A percentile compares a stretch with the other conserved stretches of the same genome.
Evolutionary conservation across 2,888 invertebrate genomes (phyloP).

Genomic region (Nycteola revayana): DNA sequence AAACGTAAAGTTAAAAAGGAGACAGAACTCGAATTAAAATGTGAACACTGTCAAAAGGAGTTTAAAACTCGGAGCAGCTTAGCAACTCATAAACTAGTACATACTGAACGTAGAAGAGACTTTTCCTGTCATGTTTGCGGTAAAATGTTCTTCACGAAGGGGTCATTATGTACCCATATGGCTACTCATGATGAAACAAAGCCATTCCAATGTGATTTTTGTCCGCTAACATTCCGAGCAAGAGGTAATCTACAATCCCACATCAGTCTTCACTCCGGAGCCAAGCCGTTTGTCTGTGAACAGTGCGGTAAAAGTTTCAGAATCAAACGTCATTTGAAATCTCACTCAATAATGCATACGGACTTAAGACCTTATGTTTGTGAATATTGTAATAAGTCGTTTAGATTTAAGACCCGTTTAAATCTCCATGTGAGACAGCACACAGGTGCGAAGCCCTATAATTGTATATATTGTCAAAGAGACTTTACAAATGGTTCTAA

Average conservation of each 20-base stretch:
- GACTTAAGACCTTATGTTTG: conserved; percentile 70
- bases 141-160: conserved; percentile 76
- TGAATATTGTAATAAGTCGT: conserved; percentile 68
- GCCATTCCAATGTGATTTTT: conserved; percentile 69
- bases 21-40: conserved; percentile 50
- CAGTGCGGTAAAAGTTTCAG: conserved; percentile 72
- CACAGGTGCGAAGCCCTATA: conserved; percentile 73
- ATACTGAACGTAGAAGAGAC: conserved; percentile 68
- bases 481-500: conserved; percentile 77
- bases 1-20: conserved; percentile 44
- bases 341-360: conserved; percentile 73
- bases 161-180: conserved; percentile 67
- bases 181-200: conserved; percentile 65
- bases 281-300: conserved; percentile 72
- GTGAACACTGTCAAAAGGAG: conserved; percentile 60
- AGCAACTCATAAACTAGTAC: conserved; percentile 61
- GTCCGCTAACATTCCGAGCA: conserved; percentile 66
- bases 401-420: conserved; percentile 69
- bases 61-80: conserved; percentile 67
- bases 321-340: conserved; percentile 70
- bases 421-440: conserved; percentile 71
- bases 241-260: conserved; percentile 68
- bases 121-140: conserved; percentile 73
- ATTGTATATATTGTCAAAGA: conserved; percentile 63
- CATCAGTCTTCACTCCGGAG: conserved; percentile 61